Conservation (phyloP, 2,113 vertebrate genomes). For the Sander vitreus region DNA sequence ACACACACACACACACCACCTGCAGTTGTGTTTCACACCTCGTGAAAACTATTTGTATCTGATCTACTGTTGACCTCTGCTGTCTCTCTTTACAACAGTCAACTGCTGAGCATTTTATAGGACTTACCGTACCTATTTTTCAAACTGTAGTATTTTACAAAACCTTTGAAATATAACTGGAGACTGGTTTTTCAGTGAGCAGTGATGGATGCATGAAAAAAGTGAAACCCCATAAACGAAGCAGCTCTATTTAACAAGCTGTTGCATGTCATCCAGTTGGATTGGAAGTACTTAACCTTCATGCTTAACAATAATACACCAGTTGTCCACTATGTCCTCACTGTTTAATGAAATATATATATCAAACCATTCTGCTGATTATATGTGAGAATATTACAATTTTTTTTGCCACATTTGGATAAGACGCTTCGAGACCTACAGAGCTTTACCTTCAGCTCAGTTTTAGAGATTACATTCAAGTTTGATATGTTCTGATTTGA, state of each 20-base stretch:
- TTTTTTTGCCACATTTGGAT: conserved; percentile 54
- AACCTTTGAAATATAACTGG: conserved; percentile 63
- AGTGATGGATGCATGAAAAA: conserved; percentile 46
- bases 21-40: conserved; percentile 49
- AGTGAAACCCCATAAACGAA: conserved; percentile 29
- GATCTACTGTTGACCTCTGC: conserved; percentile 46
- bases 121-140: conserved; percentile 65
- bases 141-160: conserved; percentile 73
- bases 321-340: conserved; percentile 44
- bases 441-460: not conserved
- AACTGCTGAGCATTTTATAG: conserved; percentile 66
- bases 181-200: conserved; percentile 53
- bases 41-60: conserved; percentile 43
- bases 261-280: conserved; percentile 64
- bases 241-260: conserved; percentile 66
- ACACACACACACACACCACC: conserved; percentile 17
- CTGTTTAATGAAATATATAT: conserved; percentile 33
- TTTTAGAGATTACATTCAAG: conserved; percentile 9
- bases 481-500: not conserved
- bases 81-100: conserved; percentile 59
- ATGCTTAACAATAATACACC: conserved; percentile 56
- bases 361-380: conserved; percentile 11
- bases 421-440: not conserved
- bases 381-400: conserved; percentile 48
- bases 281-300: conserved; percentile 56